These are phyloP conservation scores for Andrena flavipes DNA, from an alignment of 2,888 invertebrate species.

Conservation along the genomic window DNA sequence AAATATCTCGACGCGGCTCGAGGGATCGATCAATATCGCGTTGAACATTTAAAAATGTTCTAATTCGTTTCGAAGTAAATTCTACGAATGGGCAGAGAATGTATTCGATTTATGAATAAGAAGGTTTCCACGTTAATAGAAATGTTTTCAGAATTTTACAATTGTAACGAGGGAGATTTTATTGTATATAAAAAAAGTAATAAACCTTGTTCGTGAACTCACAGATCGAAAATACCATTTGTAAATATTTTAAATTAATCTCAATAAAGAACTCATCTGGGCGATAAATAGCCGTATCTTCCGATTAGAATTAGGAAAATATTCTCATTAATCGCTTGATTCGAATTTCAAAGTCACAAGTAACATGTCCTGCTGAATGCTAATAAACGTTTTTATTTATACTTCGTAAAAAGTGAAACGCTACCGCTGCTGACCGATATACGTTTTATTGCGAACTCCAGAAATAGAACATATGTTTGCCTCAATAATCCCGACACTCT, in stretches of 20 bases:
- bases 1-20: conserved; percentile 9
- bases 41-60: conserved; percentile 8
- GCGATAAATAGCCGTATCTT: background rate
- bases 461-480: conserved; percentile 28
- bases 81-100: background rate
- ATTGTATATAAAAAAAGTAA: background rate
- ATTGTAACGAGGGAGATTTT: background rate
- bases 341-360: background rate
- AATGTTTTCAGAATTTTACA: background rate
- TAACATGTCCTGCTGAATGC: background rate
- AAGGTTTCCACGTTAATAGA: background rate
- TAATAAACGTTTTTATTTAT: background rate
- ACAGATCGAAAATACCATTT: background rate
- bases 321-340: background rate
- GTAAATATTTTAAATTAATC: background rate
- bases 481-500: background rate
- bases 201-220: background rate
- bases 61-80: background rate
- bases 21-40: conserved; percentile 11
- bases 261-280: background rate
- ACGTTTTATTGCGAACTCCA: conserved; percentile 14
- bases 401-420: background rate
- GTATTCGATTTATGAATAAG: background rate
- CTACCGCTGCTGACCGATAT: background rate
- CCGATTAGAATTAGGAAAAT: background rate